Evolutionary conservation across 2,888 invertebrate species (phyloP), one percentile per base, ranked within the genome.

Genomic region (Arctia plantaginis): DNA sequence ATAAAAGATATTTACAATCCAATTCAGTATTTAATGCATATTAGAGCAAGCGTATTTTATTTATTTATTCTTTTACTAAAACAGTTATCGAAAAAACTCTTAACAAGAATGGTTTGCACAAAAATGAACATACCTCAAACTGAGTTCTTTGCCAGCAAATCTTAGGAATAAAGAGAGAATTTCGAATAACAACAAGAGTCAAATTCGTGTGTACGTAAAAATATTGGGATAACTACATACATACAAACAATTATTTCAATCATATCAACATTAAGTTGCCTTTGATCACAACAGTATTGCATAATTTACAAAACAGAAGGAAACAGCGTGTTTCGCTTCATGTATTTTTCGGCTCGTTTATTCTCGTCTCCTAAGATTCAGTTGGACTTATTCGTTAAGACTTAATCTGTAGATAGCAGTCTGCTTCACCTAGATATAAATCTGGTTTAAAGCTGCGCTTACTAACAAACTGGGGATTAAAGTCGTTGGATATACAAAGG

Each of bases 371-470:
- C 18, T 74, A 76, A 79, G 79, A 83, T 79, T 71, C 67, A 74
- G 68, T 76, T 79, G 66, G 77, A 82, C 72, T 77, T 80, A 75
- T 81, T 82, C n/a, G 44, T 75, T 76, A 64, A 78, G 74, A 71
- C 71, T 77, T 77, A 77, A 75, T 69, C 55, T 73, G 35, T 23
- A 51, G 64, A 77, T 77, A 67, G 59, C 51, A 73, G 75, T 70
- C 72, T 70, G 67, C 67, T 75, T 72, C 33, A 78, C 76, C 77
- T 79, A 71, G 68, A 74, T 73, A 77, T 83, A 84, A 84, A 83
- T 77, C 84, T 71, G 76, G 70, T 84, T 77, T 79, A 84, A 84
- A 84, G 78, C 80, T 78, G 80, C 77, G 75, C 77, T 83, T 82
- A 69, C 75, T 76, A 76, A 83, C 77, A 76, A 79, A 78, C 77